A percentile compares a stretch with the other conserved stretches of the same genome.
phyloP scores from a whole-genome alignment of 1,140 invertebrate genomes.

The Odontomachus brunneus region DNA sequence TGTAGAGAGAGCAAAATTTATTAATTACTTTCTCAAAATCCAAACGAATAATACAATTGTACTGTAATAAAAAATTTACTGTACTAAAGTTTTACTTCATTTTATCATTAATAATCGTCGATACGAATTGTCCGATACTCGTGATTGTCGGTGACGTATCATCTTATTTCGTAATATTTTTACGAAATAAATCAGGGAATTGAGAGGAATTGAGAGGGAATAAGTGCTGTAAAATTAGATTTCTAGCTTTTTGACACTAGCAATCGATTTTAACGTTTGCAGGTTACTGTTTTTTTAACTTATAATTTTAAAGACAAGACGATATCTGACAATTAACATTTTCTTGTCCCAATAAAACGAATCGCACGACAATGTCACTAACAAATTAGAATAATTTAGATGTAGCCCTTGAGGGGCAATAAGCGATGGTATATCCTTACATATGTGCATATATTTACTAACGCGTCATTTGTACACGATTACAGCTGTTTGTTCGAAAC shows the following conservation, averaged over 20 bases:
- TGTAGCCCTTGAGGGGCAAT: constrained; percentile 52
- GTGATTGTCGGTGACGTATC: no score
- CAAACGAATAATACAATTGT: no score
- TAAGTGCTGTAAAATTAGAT: constrained; percentile 4
- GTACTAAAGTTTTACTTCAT: no score
- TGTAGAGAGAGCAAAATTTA: background rate
- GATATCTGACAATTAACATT: constrained; percentile 29
- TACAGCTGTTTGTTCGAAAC: constrained; percentile 62
- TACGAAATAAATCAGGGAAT: constrained; percentile 15
- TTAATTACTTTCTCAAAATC: constrained; percentile 3
- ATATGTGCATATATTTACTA: constrained; percentile 70
- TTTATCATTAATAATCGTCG: no score
- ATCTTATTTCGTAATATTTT: constrained; percentile 3
- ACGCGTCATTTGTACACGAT: constrained; percentile 64
- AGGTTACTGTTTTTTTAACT: constrained; percentile 9
- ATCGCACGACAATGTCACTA: constrained; percentile 64
- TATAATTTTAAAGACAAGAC: background rate
- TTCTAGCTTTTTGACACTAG: background rate
- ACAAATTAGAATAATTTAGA: constrained; percentile 74
- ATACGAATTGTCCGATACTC: no score
- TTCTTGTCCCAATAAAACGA: constrained; percentile 45
- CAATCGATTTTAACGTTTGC: background rate
- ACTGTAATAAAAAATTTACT: no score
- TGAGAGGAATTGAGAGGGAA: background rate
- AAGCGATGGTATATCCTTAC: constrained; percentile 51